Conservation (phyloP, 2,888 invertebrate genomes). For the Calliopum simillimum region DNA sequence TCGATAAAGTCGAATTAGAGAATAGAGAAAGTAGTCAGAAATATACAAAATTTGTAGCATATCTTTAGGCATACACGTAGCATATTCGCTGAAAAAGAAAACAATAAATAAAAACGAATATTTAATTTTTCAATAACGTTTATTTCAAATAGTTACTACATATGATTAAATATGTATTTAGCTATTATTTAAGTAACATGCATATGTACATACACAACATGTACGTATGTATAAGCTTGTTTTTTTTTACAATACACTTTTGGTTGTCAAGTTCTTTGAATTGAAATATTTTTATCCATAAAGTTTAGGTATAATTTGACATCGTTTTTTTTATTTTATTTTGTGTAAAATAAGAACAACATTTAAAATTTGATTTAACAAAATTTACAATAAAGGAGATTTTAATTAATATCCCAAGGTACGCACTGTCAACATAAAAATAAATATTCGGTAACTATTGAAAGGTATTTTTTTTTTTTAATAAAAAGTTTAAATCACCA, state of each 20-base stretch:
- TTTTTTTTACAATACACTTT: constrained; percentile 6
- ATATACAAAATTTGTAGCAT: too few relatives aligned
- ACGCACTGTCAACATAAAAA: too few relatives aligned
- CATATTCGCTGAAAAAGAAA: background rate
- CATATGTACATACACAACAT: background rate
- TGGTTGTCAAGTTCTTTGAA: background rate
- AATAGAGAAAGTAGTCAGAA: too few relatives aligned
- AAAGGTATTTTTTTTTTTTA: background rate
- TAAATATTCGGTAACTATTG: background rate
- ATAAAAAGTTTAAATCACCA: background rate
- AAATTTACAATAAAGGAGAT: constrained; percentile 7
- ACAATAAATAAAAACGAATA: background rate
- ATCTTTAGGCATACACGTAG: background rate
- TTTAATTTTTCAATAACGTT: background rate
- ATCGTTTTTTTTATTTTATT: background rate
- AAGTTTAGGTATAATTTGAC: background rate
- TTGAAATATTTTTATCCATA: background rate
- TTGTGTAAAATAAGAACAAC: too few relatives aligned
- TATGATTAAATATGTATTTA: too few relatives aligned
- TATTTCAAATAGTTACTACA: constrained; percentile 9
- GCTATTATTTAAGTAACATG: too few relatives aligned
- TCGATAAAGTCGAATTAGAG: too few relatives aligned
- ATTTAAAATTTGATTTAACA: background rate
- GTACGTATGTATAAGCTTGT: constrained; percentile 3
- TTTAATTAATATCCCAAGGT: too few relatives aligned